Conservation (phyloP, 2,797 vertebrate genomes). For the Phylloscopus collybita region DNA sequence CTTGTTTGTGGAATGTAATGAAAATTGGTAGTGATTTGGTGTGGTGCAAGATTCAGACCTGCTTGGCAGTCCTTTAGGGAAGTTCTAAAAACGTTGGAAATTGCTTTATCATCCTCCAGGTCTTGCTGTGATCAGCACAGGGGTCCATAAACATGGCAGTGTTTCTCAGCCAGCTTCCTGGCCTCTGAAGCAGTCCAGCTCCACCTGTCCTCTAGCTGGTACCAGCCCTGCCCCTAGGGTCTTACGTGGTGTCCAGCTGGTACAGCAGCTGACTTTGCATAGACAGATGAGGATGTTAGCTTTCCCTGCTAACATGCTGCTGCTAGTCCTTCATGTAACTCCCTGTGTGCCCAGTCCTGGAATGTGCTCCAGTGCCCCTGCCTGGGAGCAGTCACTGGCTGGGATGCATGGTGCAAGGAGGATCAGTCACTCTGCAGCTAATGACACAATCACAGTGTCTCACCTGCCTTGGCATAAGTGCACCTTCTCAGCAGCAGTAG, state of each 20-base stretch:
- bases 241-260: neutral
- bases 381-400: fast-evolving
- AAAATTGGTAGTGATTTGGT: neutral
- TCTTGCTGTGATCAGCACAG: neutral
- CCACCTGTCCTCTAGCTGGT: neutral
- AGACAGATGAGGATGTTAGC: neutral
- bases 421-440: neutral
- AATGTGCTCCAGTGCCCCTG: neutral
- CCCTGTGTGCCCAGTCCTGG: neutral
- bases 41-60: neutral
- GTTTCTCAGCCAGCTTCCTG: neutral
- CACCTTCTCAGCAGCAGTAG: neutral
- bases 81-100: neutral
- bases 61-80: neutral
- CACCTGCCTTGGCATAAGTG: neutral
- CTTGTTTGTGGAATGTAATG: fast-evolving
- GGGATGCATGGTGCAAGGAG: fast-evolving
- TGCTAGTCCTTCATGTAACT: neutral
- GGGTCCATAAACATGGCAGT: neutral
- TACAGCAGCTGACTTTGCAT: neutral
- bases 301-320: neutral
- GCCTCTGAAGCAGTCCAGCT: neutral
- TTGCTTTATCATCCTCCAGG: neutral
- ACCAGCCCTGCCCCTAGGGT: neutral
- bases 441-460: neutral